phyloP scores from a whole-genome alignment of 2,888 invertebrate genomes.

The Graphium colonna region DNA sequence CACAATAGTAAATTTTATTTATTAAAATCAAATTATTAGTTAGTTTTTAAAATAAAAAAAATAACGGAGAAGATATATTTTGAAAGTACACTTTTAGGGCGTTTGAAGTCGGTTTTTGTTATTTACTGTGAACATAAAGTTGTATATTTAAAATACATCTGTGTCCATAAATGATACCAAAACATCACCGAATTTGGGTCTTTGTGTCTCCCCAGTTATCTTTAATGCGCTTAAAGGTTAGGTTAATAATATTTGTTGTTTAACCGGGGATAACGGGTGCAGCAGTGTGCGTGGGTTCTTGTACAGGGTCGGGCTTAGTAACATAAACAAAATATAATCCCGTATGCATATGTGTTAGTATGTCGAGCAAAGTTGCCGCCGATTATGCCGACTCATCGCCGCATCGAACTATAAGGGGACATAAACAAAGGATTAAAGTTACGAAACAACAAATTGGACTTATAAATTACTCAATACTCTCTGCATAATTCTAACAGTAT shows the following conservation, averaged over 20 bases:
- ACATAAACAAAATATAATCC: slow-evolving; percentile 41
- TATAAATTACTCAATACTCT: slow-evolving; percentile 21
- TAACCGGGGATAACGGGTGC: slow-evolving; percentile 38
- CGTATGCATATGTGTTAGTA: slow-evolving; percentile 22
- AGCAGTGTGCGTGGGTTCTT: slow-evolving; percentile 49
- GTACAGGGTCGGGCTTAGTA: slow-evolving; percentile 51
- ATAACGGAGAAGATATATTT: no score
- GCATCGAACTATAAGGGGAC: slow-evolving; percentile 35
- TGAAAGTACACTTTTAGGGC: no score
- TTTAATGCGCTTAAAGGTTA: slow-evolving; percentile 24
- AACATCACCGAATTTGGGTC: slow-evolving; percentile 7
- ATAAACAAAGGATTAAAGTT: slow-evolving; percentile 42
- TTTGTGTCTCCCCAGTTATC: slow-evolving; percentile 19
- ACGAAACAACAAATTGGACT: slow-evolving; percentile 24
- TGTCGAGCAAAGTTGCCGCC: slow-evolving; percentile 31
- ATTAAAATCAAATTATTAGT: no score
- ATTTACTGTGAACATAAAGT: no score
- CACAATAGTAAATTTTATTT: no score
- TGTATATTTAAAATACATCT: no score
- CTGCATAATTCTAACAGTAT: slow-evolving; percentile 14
- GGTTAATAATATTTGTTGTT: slow-evolving; percentile 30
- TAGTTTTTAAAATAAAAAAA: no score
- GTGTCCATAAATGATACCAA: slow-evolving; percentile 19
- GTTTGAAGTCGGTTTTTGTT: no score
- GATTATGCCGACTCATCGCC: slow-evolving; percentile 26